These are phyloP conservation scores for Anoplolepis gracilipes DNA, from an alignment of 1,140 invertebrate genomes.

Conservation along the genomic window DNA sequence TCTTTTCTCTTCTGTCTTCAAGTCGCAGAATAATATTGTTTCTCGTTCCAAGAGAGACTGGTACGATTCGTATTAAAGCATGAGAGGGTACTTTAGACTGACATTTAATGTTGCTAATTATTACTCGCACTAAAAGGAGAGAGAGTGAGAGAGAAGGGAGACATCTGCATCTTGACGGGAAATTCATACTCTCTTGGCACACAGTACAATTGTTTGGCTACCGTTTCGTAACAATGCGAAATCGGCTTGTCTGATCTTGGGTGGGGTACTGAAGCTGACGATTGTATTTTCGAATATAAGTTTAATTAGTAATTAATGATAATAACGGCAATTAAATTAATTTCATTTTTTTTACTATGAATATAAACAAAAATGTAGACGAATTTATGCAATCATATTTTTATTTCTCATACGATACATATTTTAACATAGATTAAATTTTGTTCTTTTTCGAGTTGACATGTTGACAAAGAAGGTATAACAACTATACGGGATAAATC, in stretches of 20 bases:
- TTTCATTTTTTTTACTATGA: not conserved
- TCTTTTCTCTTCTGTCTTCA: constrained; percentile 5
- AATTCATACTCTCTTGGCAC: constrained; percentile 47
- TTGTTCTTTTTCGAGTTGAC: not conserved
- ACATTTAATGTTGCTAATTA: constrained; percentile 40
- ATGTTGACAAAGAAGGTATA: not conserved
- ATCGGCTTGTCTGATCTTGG: constrained; percentile 14
- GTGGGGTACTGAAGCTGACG: not conserved
- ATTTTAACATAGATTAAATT: constrained; percentile 22
- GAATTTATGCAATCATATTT: not conserved
- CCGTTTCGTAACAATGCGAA: constrained; percentile 40
- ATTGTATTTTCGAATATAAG: not conserved
- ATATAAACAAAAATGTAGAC: not conserved
- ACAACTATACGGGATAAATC: constrained; percentile 33
- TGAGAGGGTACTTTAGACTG: not conserved
- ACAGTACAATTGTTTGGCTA: not conserved
- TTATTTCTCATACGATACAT: not conserved
- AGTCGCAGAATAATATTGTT: constrained; percentile 24
- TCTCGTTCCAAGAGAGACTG: constrained; percentile 16
- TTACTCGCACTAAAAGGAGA: not conserved
- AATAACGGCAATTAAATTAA: not conserved
- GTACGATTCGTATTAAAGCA: constrained; percentile 7
- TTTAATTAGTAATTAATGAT: not conserved
- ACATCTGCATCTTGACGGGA: constrained; percentile 18
- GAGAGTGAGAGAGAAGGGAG: too few relatives aligned